Evolutionary conservation across 2,113 vertebrate species (phyloP), one percentile per base, ranked within the genome.

Genomic region (Labrus mixtus): DNA sequence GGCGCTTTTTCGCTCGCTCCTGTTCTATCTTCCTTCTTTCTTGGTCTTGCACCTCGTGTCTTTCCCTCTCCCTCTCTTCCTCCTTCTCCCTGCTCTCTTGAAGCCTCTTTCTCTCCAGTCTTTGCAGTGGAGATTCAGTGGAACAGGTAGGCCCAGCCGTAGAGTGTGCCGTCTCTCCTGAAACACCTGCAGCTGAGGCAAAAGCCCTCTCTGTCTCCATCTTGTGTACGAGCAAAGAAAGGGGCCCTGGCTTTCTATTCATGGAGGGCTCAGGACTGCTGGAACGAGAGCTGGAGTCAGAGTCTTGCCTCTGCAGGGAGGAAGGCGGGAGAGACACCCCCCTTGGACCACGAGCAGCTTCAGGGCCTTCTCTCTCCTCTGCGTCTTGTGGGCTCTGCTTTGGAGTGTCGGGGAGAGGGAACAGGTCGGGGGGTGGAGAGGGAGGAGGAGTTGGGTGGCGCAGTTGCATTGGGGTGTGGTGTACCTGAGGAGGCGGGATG

Each of bases 361-460:
- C 64, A 8, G 65, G 73, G 8, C 60, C 80, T 15, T 81, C 88
- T 55, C 68, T 79, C n/a, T 90, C 91, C 3, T 93, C 92, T 48
- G 88, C 66, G 67, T 93, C 92, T 3, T 91, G 93, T 4, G 95
- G 95, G 67, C 95, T 95, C 81, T 95, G 95, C 83, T 95, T 95
- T 62, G 95, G 95, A 74, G 95, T 95, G 84, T 95, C 95, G 1
- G 95, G 95, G 6, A 95, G 77, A 10, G 92, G 93, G 68, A 94
- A 95, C 55, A 94, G 90, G 55, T 95, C 89, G 3, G 93, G 93
- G 0, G 93, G 94, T 10, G 94, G 95, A 37, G 95, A 95, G 6
- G 94, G 94, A 19, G 95, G 94, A 55, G 95, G 95, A 10, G 94
- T 95, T 4, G 94, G 95, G 65, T 94, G 94, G 55, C 93, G 92